Evolutionary conservation across 1,140 invertebrate species (phyloP).

Genomic region (Leptopilina clavipes): DNA sequence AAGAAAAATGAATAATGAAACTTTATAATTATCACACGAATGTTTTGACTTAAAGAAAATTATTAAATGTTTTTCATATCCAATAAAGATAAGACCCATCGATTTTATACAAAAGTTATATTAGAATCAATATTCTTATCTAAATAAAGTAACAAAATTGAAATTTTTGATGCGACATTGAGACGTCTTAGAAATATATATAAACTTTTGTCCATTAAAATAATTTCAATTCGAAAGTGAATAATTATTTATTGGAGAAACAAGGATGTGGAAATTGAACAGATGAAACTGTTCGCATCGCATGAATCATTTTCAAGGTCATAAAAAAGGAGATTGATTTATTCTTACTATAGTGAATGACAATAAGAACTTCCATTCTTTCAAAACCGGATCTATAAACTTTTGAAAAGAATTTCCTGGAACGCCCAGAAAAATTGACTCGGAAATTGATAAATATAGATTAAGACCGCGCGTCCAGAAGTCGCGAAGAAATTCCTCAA

Average conservation of each 20-base stretch:
- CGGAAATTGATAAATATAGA: not conserved
- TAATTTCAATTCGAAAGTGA: conserved; percentile 19
- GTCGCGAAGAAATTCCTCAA: not conserved
- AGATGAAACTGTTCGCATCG: conserved; percentile 1
- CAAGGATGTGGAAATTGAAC: conserved; percentile 26
- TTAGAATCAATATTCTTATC: not conserved
- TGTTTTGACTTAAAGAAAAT: too few relatives aligned
- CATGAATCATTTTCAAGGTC: conserved; percentile 25
- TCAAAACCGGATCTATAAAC: conserved; percentile 7
- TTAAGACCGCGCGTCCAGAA: not conserved
- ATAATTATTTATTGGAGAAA: conserved; percentile 3
- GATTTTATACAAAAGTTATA: not conserved
- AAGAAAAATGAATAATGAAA: too few relatives aligned
- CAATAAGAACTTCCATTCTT: not conserved
- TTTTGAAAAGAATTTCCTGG: conserved; percentile 27
- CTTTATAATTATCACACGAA: too few relatives aligned
- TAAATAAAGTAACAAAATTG: not conserved
- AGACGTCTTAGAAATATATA: not conserved
- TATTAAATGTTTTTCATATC: too few relatives aligned
- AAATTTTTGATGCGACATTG: conserved; percentile 19
- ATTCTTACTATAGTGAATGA: conserved; percentile 16
- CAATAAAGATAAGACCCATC: too few relatives aligned
- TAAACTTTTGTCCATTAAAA: not conserved
- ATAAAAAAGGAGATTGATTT: conserved; percentile 30
- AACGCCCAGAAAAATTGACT: conserved; percentile 30